Conservation (phyloP, 92 coral and sea anemone genomes). For the Paramuricea clavata region DNA sequence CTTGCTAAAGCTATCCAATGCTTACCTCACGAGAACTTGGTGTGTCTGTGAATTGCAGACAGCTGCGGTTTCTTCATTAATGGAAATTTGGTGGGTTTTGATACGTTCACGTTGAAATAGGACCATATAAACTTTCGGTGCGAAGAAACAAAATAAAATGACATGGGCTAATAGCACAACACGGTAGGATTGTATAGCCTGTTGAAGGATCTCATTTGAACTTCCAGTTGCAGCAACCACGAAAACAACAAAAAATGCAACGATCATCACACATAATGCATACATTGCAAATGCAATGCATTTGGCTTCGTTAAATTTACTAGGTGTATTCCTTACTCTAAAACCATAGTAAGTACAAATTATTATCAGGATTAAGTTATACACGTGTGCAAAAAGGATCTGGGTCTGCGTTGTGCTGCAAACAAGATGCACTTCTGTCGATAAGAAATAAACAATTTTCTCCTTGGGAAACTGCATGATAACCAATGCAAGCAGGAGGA, state of each 20-base stretch:
- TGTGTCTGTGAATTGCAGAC: not conserved
- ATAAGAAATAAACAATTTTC: not conserved
- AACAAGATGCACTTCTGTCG: conserved; percentile 8
- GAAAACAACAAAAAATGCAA: conserved; percentile 82
- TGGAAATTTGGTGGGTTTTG: too few relatives aligned
- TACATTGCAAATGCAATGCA: conserved; percentile 95
- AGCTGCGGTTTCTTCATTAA: not conserved
- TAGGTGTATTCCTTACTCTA: conserved; percentile 88
- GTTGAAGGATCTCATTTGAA: not conserved
- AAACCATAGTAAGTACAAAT: conserved; percentile 91
- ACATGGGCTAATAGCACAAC: conserved; percentile 1
- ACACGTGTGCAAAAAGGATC: conserved; percentile 77
- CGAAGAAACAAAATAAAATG: conserved; percentile 14
- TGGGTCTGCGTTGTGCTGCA: not conserved
- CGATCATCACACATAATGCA: conserved; percentile 83
- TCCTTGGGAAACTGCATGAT: not conserved
- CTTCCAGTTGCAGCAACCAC: not conserved
- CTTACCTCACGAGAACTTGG: not conserved
- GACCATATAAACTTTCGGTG: not conserved
- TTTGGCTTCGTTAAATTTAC: conserved; percentile 95
- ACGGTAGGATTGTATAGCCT: not conserved
- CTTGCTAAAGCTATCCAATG: not conserved
- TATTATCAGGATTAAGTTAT: conserved; percentile 83
- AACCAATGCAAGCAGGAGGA: not conserved
- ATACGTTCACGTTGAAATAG: not conserved